These are phyloP conservation scores for Andrena haemorrhoa DNA, from an alignment of 2,888 invertebrate genomes.

Conservation along the genomic window DNA sequence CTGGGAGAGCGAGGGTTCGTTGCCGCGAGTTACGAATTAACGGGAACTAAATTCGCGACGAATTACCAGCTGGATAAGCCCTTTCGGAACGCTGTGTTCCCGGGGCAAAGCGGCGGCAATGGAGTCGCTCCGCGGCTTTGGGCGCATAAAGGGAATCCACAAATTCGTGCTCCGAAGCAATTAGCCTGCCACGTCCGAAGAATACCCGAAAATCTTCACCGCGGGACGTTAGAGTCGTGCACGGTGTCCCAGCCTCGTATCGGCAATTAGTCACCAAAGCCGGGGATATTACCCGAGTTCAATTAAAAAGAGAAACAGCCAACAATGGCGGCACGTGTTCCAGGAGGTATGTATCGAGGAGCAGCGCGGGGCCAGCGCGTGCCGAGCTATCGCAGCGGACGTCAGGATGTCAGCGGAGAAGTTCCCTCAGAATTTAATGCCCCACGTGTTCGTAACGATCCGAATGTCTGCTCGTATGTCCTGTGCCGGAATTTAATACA, in stretches of 20 bases:
- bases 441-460: slow-evolving; percentile 74
- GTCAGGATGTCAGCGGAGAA: slow-evolving; percentile 64
- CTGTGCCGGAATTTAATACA: slow-evolving; percentile 73
- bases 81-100: slow-evolving; percentile 8
- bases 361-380: background rate
- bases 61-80: slow-evolving; percentile 27
- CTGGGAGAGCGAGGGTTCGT: slow-evolving; percentile 33
- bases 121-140: background rate
- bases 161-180: slow-evolving; percentile 16
- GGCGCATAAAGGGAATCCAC: background rate
- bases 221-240: background rate
- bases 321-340: slow-evolving; percentile 27
- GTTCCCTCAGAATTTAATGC: slow-evolving; percentile 71
- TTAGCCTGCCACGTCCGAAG: slow-evolving; percentile 13
- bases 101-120: background rate
- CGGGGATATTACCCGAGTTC: background rate
- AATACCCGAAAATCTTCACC: background rate
- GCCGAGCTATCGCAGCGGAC: slow-evolving; percentile 54
- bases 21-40: slow-evolving; percentile 54
- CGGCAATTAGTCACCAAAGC: too few species aligned
- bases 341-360: background rate
- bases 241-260: background rate
- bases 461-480: slow-evolving; percentile 69
- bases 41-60: slow-evolving; percentile 26
- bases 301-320: slow-evolving; percentile 34